A percentile compares a stretch with the other conserved stretches of the same genome.
Conservation (phyloP, 2,888 invertebrate genomes). For the Hemicrepidius hirtus region DNA sequence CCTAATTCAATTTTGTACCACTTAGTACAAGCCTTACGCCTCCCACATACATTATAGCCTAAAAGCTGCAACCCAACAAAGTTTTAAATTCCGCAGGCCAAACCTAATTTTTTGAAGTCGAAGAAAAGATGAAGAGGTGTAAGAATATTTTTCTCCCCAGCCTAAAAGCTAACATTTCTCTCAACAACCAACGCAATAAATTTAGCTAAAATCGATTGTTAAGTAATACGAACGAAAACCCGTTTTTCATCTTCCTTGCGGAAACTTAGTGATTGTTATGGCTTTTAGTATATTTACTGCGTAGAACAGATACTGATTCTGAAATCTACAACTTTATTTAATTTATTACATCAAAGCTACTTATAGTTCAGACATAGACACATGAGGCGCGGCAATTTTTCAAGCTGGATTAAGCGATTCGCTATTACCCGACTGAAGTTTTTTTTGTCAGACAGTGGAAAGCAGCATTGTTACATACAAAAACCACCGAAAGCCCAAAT, state of each 20-base stretch:
- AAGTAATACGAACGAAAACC: slow-evolving; percentile 13
- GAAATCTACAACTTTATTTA: slow-evolving; percentile 21
- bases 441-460: not conserved
- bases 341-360: slow-evolving; percentile 25
- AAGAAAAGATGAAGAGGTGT: slow-evolving; percentile 11
- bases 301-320: slow-evolving; percentile 14
- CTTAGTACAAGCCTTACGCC: slow-evolving; percentile 35
- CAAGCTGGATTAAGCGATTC: not conserved
- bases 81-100: slow-evolving; percentile 30
- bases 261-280: slow-evolving; percentile 15
- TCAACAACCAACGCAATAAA: slow-evolving; percentile 10
- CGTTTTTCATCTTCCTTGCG: slow-evolving; percentile 10
- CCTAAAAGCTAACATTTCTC: slow-evolving; percentile 3
- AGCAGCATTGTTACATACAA: not conserved
- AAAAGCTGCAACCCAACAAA: slow-evolving; percentile 36
- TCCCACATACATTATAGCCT: slow-evolving; percentile 34
- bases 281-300: slow-evolving; percentile 24
- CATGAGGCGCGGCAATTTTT: slow-evolving; percentile 4
- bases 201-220: slow-evolving; percentile 22
- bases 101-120: slow-evolving; percentile 25
- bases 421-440: not conserved
- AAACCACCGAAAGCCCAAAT: not conserved
- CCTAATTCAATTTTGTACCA: slow-evolving; percentile 42
- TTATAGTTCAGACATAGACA: slow-evolving; percentile 9
- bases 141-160: slow-evolving; percentile 1